Evolutionary conservation across 35 echinoderm and acorn worm species (phyloP), one percentile per base, ranked within the genome.

Genomic region (Strongylocentrotus purpuratus): DNA sequence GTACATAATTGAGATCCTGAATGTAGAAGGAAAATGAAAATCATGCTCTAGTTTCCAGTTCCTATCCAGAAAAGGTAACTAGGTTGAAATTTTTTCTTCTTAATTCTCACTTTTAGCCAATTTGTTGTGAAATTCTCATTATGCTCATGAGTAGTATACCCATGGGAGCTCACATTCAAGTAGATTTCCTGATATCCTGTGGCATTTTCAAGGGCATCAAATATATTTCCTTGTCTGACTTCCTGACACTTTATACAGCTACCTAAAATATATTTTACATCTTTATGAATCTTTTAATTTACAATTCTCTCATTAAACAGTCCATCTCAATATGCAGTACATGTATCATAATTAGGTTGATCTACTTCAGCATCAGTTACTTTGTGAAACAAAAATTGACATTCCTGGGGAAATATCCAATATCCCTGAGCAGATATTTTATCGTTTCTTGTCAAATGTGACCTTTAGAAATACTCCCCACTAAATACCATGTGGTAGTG

Each of bases 391-490:
- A 78, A 28, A 28, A 78, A 78, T 5, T 89, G 87, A 89, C 33
- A 89, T 89, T 89, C 87, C 33, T 89, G 14, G 87, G 87, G 87
- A 89, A 89, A 89, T 89, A 45, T 46, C 87, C 87, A 46, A 89
- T 89, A 89, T 89, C 87, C 87, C 45, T 18, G 7, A 7, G 33
- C 31, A 46, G 87, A 89, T 89, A 13, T 89, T 45, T 89, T 35
- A 9, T 45, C 32, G 33, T 89, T 89, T 89, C 22, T 45, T 33
- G 87, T 46, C 33, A 45, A 46, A 46, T 17, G 17, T 89, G 87
- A 89, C 87, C 87, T 89, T 89, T 89, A 7, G 20, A 46, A 41
- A 46, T 31, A 28, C 25, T n/a, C 22, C 65, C 28, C 28, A 78
- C 22, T 78, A 28, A 28, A 78, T 22, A 78, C 25, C 65, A n/a